Percentiles rank a stretch among this genome's conserved stretches.
phyloP scores from a whole-genome alignment of 2,113 vertebrate species.

The Bungarus multicinctus region DNA sequence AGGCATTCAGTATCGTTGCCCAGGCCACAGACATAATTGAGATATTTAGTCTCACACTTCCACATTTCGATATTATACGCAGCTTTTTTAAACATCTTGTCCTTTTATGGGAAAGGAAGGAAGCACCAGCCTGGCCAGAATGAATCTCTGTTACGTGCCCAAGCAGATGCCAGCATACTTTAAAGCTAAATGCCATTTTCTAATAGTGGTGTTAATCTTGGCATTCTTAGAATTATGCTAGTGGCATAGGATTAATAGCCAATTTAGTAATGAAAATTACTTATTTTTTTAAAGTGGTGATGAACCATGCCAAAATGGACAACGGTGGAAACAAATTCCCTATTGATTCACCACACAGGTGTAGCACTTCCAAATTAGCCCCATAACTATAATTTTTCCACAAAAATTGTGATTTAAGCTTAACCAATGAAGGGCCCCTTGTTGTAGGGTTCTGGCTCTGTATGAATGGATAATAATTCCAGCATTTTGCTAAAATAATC shows the following conservation, averaged over 20 bases:
- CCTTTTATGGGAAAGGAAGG: conserved; percentile 26
- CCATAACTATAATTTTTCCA: conserved; percentile 3
- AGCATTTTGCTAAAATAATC: not conserved
- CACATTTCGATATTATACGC: not conserved
- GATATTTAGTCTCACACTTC: conserved; percentile 5
- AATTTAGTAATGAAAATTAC: conserved; percentile 34
- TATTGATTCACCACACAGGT: conserved; percentile 33
- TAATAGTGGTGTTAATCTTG: conserved; percentile 57
- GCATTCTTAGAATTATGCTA: conserved; percentile 15
- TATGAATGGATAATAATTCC: not conserved
- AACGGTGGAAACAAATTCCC: conserved; percentile 41
- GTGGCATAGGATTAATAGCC: conserved; percentile 39
- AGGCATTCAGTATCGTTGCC: not conserved
- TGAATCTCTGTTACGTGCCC: conserved; percentile 33
- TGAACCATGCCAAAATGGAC: conserved; percentile 44
- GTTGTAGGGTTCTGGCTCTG: not conserved
- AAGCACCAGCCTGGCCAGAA: conserved; percentile 15
- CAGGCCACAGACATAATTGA: not conserved
- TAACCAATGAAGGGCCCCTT: not conserved
- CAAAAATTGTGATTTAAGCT: not conserved
- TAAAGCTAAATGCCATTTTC: conserved; percentile 51
- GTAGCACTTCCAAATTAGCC: conserved; percentile 6
- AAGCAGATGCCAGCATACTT: conserved; percentile 31
- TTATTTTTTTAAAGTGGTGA: conserved; percentile 44
- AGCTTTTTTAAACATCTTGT: conserved; percentile 17